Base-by-base conservation (phyloP, 30 jellyfish, hydroid and myxozoan species). In the Cassiopea andromeda region DNA sequence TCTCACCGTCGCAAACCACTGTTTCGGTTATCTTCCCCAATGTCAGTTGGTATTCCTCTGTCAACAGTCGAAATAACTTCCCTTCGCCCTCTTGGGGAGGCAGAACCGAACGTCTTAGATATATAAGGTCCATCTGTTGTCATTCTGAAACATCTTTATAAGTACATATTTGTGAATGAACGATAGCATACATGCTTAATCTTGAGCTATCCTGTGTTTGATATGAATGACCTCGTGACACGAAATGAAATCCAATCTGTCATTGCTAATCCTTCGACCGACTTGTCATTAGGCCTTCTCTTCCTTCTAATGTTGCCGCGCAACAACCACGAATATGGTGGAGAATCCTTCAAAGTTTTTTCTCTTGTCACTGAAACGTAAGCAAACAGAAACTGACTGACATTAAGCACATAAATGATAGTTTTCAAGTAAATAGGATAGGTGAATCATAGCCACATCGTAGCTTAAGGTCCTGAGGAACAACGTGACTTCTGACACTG, bases 1-100 rank as follows among this genome's bases (percentile, higher is more conserved):
- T 16, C 17, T 83, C 70, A 83, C 91, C 84, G 48, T 78, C 59
- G 78, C 44, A 87, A 72, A 49, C 94, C 94, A 71, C 90, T 87
- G 85, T 87, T 68, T 45, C 90, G 94, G 48, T 87, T 87, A 64
- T 87, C 94, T 12, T 87, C 94, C 2, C 27, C 74, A 12, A 64
- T 16, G 47, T 74, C 49, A 9, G 84, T 70, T 1, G 75, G 45
- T 67, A 75, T 67, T 48, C 89, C 85, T 73, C 94, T 87, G 68
- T 87, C 94, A 0, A 87, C 90, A 3, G 90, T 69, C 60, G 94
- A 87, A 77, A 87, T 90, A 77, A 87, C 94, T n/a, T 87, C 94
- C 77, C 91, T 83, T 57, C 94, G 79, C 71, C 94, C 81, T 50
- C 89, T 69, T 19, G 94, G 94, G 46, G 94, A 87, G 79, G 75